Evolutionary conservation across 1,140 invertebrate species (phyloP).

Genomic region (Aphidius ervi): DNA sequence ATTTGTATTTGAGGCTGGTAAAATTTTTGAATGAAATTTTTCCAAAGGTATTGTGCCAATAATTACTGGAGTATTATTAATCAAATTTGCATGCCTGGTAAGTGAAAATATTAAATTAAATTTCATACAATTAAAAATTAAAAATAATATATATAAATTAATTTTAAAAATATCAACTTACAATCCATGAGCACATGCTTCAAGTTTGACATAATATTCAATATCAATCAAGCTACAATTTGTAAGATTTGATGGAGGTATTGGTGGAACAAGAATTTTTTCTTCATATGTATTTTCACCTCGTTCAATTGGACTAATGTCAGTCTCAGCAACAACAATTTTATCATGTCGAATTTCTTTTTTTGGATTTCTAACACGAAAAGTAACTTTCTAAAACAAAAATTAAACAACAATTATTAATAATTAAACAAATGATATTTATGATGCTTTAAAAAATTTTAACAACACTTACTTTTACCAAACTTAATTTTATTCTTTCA

Average conservation of each 20-base stretch:
- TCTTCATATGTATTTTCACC: conserved; percentile 58
- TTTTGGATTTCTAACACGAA: conserved; percentile 54
- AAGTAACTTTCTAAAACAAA: conserved; percentile 51
- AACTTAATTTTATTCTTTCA: conserved; percentile 57
- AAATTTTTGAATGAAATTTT: conserved; percentile 40
- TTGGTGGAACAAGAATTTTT: conserved; percentile 58
- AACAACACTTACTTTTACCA: conserved; percentile 49
- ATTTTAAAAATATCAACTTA: conserved; percentile 24
- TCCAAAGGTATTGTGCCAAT: conserved; percentile 62
- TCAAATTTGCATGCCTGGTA: conserved; percentile 56
- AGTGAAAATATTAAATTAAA: not conserved
- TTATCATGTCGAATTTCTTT: conserved; percentile 53
- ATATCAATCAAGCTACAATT: conserved; percentile 64
- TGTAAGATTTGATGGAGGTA: conserved; percentile 63
- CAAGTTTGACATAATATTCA: conserved; percentile 60
- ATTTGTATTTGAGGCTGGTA: conserved; percentile 26
- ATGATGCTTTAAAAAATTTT: not conserved
- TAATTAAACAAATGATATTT: not conserved
- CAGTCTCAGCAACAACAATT: conserved; percentile 53
- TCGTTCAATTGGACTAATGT: conserved; percentile 56
- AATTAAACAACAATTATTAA: not conserved
- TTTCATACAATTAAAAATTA: not conserved
- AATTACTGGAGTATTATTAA: conserved; percentile 54
- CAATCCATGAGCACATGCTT: conserved; percentile 42
- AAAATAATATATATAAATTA: not conserved